These are phyloP conservation scores for Epinotia bilunana DNA, from an alignment of 2,888 invertebrate genomes.

Conservation along the genomic window DNA sequence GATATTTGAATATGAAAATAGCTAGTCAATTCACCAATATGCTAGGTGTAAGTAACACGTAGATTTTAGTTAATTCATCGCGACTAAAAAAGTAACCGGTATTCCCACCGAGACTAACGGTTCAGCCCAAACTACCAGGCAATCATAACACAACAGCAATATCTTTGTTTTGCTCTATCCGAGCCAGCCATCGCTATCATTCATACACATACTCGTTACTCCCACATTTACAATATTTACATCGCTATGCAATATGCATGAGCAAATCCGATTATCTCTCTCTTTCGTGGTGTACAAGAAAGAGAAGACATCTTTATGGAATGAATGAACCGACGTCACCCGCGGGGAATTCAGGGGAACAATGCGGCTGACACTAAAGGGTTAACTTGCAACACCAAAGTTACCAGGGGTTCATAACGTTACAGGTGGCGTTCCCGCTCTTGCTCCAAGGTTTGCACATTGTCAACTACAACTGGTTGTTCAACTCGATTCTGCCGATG, in stretches of 20 bases:
- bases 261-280: slow-evolving; percentile 10
- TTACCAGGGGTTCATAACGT: slow-evolving; percentile 46
- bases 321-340: slow-evolving; percentile 7
- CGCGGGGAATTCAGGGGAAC: slow-evolving; percentile 13
- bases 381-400: slow-evolving; percentile 43
- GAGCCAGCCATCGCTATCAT: not conserved
- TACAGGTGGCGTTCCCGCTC: slow-evolving; percentile 89
- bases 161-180: slow-evolving; percentile 27
- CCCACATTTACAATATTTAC: not conserved
- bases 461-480: slow-evolving; percentile 91
- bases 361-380: slow-evolving; percentile 37
- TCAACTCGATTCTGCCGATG: slow-evolving; percentile 89
- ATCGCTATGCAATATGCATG: not conserved
- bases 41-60: slow-evolving; percentile 70
- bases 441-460: slow-evolving; percentile 89
- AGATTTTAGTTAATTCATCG: not conserved
- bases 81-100: slow-evolving; percentile 23
- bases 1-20: slow-evolving; percentile 60
- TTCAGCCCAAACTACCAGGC: slow-evolving; percentile 34
- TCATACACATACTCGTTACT: not conserved
- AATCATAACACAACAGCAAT: slow-evolving; percentile 21
- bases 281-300: slow-evolving; percentile 9
- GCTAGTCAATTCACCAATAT: slow-evolving; percentile 74
- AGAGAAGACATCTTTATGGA: not conserved
- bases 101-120: slow-evolving; percentile 39